Base-by-base conservation (phyloP, 2,113 vertebrate species). In the Oryzias melastigma region DNA sequence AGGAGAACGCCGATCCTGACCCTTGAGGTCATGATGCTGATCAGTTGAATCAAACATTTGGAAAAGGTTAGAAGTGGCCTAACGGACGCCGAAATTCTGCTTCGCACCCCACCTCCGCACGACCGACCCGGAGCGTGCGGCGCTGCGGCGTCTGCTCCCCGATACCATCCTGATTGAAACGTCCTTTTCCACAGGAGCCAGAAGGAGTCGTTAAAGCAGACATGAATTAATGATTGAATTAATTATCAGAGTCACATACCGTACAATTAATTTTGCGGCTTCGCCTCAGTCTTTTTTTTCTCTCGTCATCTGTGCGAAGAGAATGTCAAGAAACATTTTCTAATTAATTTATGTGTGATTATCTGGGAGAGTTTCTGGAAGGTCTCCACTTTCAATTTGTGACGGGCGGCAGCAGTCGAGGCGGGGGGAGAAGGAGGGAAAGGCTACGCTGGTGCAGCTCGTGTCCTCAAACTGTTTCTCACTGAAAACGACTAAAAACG, bases 311-410 rank as follows among this genome's bases (percentile, higher is more conserved):
- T 88, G 81, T 87, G 87, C 75, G 81, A 68, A 52, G 84, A 90
- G 89, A 92, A 91, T 91, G 91, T 92, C 90, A 91, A 90, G 91
- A 91, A 91, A 93, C 85, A 89, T 91, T 91, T 93, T 93, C 90
- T 93, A 92, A 92, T 93, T 92, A 92, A 92, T 92, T 92, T 88
- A 90, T 90, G 85, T 91, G 87, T 90, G 91, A 93, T 93, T 88
- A 93, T 92, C 91, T 84, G 90, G 82, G 83, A 72, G 64, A 83
- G 90, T 90, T 91, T 90, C 90, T 92, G 82, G 89, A 92, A 92
- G 91, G 90, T 91, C 89, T 88, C 77, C 83, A 89, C 86, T 92
- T 91, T 91, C 87, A 91, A 92, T 91, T 91, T 92, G 81, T 89
- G 87, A 90, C 89, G 88, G 84, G 77, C 85, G 79, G 22, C 57